Conservation (phyloP, 2,888 invertebrate species). For the Timema cristinae region DNA sequence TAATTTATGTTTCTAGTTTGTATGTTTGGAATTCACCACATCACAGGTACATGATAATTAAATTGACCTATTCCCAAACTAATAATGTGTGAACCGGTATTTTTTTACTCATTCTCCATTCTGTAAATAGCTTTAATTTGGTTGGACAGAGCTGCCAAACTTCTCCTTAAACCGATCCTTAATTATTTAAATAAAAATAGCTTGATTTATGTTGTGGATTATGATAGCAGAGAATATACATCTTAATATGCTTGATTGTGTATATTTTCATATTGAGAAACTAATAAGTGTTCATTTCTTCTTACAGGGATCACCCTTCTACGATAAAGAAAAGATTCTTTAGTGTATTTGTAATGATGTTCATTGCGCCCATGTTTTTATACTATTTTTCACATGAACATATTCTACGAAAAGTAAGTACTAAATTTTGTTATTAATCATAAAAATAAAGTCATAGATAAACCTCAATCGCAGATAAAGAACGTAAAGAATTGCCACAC, state of each 20-base stretch:
- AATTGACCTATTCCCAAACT: not conserved
- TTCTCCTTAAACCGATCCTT: not conserved
- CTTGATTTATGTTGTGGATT: not conserved
- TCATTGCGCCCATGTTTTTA: conserved; percentile 73
- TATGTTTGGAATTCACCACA: conserved; percentile 80
- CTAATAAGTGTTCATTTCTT: conserved; percentile 24
- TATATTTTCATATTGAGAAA: no score
- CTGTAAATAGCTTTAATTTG: not conserved
- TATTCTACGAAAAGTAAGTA: conserved; percentile 53
- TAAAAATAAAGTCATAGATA: no score
- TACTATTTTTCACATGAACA: conserved; percentile 65
- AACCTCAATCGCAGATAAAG: no score
- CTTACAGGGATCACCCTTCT: conserved; percentile 78
- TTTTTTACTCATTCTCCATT: not conserved
- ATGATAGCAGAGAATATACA: not conserved
- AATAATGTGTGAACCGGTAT: not conserved
- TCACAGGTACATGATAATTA: conserved; percentile 54
- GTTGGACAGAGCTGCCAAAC: not conserved
- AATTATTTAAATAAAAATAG: not conserved
- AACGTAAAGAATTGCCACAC: no score
- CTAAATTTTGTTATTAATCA: no score
- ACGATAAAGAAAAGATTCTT: conserved; percentile 84
- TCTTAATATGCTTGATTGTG: no score
- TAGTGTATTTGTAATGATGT: conserved; percentile 77
- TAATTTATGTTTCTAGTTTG: conserved; percentile 80